phyloP scores from a whole-genome alignment of 1,140 invertebrate genomes.

The Lutraria rhynchaena region DNA sequence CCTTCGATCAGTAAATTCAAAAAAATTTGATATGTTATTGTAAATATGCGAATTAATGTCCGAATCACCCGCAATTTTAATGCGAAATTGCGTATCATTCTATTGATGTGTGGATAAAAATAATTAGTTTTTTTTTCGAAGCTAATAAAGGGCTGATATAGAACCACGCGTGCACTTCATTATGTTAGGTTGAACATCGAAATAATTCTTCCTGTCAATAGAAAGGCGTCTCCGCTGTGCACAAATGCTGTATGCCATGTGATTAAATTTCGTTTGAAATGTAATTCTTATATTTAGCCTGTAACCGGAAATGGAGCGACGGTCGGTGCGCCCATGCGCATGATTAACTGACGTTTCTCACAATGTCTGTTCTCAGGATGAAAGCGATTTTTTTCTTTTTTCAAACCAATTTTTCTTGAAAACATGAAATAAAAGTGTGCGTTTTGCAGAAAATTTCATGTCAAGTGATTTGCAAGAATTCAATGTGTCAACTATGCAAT shows the following conservation, averaged over 20 bases:
- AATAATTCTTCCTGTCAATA: slow-evolving; percentile 2
- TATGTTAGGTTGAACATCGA: not conserved
- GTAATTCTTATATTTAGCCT: slow-evolving; percentile 3
- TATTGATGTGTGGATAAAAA: no score
- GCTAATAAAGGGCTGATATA: not conserved
- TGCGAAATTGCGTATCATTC: no score
- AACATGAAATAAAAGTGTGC: no score
- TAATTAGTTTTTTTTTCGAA: slow-evolving; percentile 14
- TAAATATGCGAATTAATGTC: no score
- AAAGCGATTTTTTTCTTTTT: no score
- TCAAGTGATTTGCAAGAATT: no score
- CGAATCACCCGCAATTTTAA: no score
- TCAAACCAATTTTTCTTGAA: no score
- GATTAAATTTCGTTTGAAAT: slow-evolving; percentile 39
- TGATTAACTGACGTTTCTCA: not conserved
- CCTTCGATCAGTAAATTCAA: no score
- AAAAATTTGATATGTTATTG: no score
- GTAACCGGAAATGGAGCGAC: slow-evolving; percentile 7
- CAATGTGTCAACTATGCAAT: no score
- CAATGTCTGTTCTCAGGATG: not conserved
- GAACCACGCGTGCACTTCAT: slow-evolving; percentile 11
- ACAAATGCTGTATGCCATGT: not conserved
- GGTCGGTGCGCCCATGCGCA: slow-evolving; percentile 20
- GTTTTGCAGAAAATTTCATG: no score
- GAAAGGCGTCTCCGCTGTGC: not conserved